These are phyloP conservation scores for Pempheris klunzingeri DNA, from an alignment of 2,797 vertebrate genomes.

Conservation along the genomic window DNA sequence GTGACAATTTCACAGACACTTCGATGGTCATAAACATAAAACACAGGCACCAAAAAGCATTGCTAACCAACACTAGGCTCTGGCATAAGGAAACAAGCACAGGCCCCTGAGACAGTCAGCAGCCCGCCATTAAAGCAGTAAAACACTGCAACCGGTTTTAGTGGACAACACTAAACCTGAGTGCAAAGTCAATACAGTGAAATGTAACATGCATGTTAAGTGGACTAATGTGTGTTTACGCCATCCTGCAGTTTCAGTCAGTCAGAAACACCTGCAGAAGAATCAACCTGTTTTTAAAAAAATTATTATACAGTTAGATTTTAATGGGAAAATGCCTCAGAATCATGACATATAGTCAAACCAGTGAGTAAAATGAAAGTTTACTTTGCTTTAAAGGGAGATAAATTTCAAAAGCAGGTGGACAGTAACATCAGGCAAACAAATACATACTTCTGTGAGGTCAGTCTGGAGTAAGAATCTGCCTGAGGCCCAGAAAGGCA, in stretches of 20 bases:
- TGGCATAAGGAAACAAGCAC: background rate
- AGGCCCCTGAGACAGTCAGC: slow-evolving; percentile 4
- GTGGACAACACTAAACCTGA: slow-evolving; percentile 11
- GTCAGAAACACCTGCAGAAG: background rate
- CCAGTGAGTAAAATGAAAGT: background rate
- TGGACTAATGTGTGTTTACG: slow-evolving; percentile 16
- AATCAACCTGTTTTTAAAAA: background rate
- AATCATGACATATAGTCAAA: too few species aligned
- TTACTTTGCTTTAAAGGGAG: background rate
- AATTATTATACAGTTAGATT: background rate
- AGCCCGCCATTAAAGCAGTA: slow-evolving; percentile 22
- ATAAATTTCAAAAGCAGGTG: background rate
- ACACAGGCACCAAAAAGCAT: background rate
- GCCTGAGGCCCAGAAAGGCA: too few species aligned
- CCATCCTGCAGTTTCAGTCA: background rate
- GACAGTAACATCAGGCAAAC: background rate
- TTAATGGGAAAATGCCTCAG: background rate
- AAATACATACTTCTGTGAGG: too few species aligned
- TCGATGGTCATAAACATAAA: slow-evolving; percentile 2
- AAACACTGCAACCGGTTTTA: slow-evolving; percentile 22
- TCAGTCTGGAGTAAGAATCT: too few species aligned
- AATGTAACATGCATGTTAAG: slow-evolving; percentile 17
- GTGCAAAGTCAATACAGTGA: slow-evolving; percentile 34
- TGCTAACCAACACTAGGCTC: background rate
- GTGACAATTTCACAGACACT: slow-evolving; percentile 21